Evolutionary conservation across 2,113 vertebrate genomes (phyloP).

Genomic region (Struthio camelus): DNA sequence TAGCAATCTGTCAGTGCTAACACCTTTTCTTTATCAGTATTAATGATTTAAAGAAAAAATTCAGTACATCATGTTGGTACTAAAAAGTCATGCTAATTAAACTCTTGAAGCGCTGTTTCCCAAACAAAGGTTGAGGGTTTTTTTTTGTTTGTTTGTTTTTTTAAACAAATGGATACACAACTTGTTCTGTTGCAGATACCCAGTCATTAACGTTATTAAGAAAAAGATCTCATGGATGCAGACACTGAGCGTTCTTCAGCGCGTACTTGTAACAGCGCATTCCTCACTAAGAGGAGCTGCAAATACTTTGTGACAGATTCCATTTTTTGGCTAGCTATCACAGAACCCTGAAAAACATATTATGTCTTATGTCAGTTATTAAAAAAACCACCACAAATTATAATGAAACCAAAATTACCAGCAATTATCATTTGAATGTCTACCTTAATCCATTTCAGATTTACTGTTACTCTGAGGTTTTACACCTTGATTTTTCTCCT

Average conservation of each 20-base stretch:
- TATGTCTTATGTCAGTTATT: conserved; percentile 68
- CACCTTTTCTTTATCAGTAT: background rate
- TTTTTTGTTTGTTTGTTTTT: background rate
- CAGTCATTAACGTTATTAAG: background rate
- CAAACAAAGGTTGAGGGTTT: background rate
- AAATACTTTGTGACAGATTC: conserved; percentile 63
- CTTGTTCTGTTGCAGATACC: background rate
- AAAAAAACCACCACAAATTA: conserved; percentile 66
- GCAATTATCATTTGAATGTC: conserved; percentile 76
- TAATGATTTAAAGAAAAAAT: background rate
- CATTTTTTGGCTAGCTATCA: conserved; percentile 35
- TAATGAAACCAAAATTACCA: conserved; percentile 75
- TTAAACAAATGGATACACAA: background rate
- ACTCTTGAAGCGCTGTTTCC: background rate
- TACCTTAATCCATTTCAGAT: conserved; percentile 69
- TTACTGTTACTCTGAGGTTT: conserved; percentile 46
- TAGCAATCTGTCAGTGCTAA: background rate
- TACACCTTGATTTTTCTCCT: conserved; percentile 42
- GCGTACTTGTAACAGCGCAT: background rate
- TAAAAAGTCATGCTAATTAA: background rate
- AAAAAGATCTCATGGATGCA: background rate
- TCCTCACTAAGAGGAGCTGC: conserved; percentile 30
- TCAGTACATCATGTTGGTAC: fast-evolving
- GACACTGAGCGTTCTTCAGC: background rate
- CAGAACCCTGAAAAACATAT: conserved; percentile 61